Evolutionary conservation across 2,888 invertebrate species (phyloP).

Genomic region (Abrostola tripartita): DNA sequence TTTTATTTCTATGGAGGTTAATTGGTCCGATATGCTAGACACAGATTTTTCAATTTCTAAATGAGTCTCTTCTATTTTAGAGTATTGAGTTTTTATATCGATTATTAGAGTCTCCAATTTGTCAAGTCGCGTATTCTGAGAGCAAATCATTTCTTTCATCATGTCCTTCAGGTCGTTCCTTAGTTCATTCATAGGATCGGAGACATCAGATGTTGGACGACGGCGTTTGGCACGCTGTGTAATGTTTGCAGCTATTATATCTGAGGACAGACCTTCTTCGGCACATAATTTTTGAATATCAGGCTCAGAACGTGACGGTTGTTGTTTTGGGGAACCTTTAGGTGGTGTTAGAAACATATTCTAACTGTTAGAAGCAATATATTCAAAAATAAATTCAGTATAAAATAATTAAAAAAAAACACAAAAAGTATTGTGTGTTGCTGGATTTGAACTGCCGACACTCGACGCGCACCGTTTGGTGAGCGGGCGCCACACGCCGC

Average conservation of each 20-base stretch:
- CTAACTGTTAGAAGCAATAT: neutral
- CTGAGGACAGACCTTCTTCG: neutral
- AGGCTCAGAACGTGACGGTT: neutral
- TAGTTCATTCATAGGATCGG: too few species aligned
- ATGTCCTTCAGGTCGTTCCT: neutral
- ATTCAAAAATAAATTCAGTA: too few species aligned
- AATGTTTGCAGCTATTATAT: neutral
- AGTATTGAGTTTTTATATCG: neutral
- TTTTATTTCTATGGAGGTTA: neutral
- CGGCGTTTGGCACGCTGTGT: constrained; percentile 1
- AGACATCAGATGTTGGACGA: neutral
- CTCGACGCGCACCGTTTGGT: too few species aligned
- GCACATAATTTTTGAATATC: neutral
- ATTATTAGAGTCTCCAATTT: neutral
- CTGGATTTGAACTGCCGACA: too few species aligned
- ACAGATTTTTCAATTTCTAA: neutral
- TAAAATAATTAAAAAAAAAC: too few species aligned
- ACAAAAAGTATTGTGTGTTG: too few species aligned
- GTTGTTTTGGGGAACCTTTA: neutral
- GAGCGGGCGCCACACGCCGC: too few species aligned
- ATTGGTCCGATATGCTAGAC: neutral
- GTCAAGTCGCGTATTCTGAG: neutral
- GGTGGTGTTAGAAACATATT: neutral
- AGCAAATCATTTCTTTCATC: neutral
- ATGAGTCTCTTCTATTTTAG: neutral